Conservation (phyloP, 2,113 vertebrate species). For the Fulmarus glacialis region DNA sequence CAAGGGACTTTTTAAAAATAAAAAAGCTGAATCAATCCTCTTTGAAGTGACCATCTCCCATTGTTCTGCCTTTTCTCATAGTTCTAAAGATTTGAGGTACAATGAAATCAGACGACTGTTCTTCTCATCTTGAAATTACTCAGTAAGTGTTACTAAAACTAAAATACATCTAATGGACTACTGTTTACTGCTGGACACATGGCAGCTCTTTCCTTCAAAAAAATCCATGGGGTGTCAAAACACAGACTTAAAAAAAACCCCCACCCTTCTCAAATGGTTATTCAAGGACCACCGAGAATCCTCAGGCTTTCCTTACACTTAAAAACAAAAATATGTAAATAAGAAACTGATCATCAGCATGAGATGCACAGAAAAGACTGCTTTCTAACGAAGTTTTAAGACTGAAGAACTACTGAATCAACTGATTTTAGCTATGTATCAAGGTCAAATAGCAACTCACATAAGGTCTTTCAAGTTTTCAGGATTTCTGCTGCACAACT, state of each 20-base stretch:
- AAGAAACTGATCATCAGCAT: neutral
- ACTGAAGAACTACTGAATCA: neutral
- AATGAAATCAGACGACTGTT: neutral
- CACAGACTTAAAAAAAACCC: accelerated
- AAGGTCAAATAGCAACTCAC: neutral
- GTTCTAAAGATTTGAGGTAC: neutral
- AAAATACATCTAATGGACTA: neutral
- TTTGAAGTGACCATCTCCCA: neutral
- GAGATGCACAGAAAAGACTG: neutral
- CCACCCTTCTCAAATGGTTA: neutral
- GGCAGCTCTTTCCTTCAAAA: neutral
- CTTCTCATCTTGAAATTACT: neutral
- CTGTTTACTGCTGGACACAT: neutral
- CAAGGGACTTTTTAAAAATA: neutral
- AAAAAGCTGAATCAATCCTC: neutral
- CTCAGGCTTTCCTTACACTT: neutral
- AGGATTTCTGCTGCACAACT: neutral
- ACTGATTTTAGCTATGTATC: neutral
- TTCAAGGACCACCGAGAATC: neutral
- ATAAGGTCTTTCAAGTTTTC: neutral
- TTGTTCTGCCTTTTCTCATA: neutral
- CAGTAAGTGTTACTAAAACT: neutral
- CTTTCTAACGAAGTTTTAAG: neutral
- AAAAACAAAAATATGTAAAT: neutral
- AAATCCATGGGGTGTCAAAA: neutral